Evolutionary conservation across 2,888 invertebrate species (phyloP), one percentile per base, ranked within the genome.

Genomic region (Drosophila barbarae): DNA sequence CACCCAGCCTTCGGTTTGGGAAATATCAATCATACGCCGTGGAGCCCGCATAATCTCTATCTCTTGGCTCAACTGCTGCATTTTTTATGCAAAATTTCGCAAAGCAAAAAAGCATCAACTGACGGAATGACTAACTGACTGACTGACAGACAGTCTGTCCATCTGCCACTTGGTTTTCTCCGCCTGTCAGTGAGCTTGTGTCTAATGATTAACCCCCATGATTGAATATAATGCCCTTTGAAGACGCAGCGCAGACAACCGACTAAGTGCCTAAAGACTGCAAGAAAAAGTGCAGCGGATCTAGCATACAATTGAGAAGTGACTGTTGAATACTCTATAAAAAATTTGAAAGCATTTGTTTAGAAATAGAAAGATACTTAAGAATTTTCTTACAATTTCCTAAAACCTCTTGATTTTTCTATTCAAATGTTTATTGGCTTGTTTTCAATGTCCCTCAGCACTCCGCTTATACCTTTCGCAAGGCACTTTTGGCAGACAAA

Each of bases 201-300:
- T 69, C 73, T 52, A 61, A 71, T 71, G 68, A 77, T 74, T 77
- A 79, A 67, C 69, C 69, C 59, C 53, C 56, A 67, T 66, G 65
- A 70, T 74, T 75, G 63, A 63, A 74, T 73, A 70, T 70, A 69
- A 73, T 75, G 52, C 66, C 56, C 50, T 67, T 54, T 64, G 54
- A 69, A 72, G 66, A 41, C 68, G 61, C 49, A 41, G 42, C 42
- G 42, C 69, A 51, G 65, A 69, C 59, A 71, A 38, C 52, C 55
- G 63, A 53, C 47, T 39, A 63, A 75, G 47, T 47, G 64, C 52
- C 57, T 46, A 26, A 28, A 51, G 58, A 66, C 57, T 42, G 35
- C 39, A 18, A 57, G 51, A 36, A 52, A 44, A 68, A 69, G 34
- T 58, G 58, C 60, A 63, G 12, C 23, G 34, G 39, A 44, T 38